These are phyloP conservation scores for Tadarida brasiliensis DNA, from an alignment of 2,797 vertebrate species.

Conservation along the genomic window DNA sequence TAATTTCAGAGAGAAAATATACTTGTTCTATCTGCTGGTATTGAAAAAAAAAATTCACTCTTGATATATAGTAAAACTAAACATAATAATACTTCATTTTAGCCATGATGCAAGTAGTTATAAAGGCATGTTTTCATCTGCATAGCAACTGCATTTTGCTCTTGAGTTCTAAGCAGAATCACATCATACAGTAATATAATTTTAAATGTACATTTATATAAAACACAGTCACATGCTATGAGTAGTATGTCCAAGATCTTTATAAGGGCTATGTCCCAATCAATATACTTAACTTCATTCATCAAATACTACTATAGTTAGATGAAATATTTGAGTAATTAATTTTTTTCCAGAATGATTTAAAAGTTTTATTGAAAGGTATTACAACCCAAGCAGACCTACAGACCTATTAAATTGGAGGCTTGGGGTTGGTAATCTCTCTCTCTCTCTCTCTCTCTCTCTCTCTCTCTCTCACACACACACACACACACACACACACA, in stretches of 20 bases:
- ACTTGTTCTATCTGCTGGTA: neutral
- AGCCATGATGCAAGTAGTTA: neutral
- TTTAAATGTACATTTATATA: constrained; percentile 16
- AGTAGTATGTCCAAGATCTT: neutral
- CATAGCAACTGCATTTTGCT: neutral
- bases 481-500: neutral
- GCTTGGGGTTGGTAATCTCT: neutral
- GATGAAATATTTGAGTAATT: neutral
- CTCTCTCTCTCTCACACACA: neutral
- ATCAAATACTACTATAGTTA: neutral
- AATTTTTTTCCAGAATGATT: constrained; percentile 11
- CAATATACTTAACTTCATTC: neutral
- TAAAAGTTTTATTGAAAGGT: constrained; percentile 68
- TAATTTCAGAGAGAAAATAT: neutral
- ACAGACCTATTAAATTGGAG: neutral
- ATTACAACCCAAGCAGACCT: neutral
- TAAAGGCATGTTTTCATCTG: constrained; percentile 12
- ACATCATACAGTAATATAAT: neutral
- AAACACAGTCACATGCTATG: neutral
- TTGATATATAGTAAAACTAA: neutral
- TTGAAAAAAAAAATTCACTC: neutral
- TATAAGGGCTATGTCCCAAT: neutral
- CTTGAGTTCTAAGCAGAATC: neutral
- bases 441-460: neutral
- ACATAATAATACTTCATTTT: constrained; percentile 33